These are phyloP conservation scores for Scalopus aquaticus DNA, from an alignment of 2,113 vertebrate species.

Conservation along the genomic window DNA sequence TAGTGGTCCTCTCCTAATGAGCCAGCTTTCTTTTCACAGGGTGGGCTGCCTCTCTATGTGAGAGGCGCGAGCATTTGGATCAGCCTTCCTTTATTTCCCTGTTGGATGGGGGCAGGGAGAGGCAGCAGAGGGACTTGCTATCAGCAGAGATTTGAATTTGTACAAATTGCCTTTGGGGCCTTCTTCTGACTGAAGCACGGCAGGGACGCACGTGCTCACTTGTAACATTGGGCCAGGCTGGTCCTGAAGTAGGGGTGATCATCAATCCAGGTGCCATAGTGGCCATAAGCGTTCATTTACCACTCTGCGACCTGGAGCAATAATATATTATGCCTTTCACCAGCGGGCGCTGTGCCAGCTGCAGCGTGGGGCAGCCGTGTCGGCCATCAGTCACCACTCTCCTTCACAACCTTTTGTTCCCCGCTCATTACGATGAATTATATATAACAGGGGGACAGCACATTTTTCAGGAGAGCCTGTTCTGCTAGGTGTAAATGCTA, in stretches of 20 bases:
- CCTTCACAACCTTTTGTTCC: slow-evolving; percentile 82
- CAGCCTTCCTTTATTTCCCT: neutral
- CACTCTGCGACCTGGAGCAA: slow-evolving; percentile 80
- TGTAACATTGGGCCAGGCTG: slow-evolving; percentile 72
- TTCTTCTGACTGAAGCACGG: slow-evolving; percentile 59
- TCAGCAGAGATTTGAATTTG: neutral
- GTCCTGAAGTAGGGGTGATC: slow-evolving; percentile 71
- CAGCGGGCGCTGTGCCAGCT: slow-evolving; percentile 79
- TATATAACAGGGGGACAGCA: slow-evolving; percentile 77
- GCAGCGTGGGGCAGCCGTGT: slow-evolving; percentile 69
- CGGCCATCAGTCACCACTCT: slow-evolving; percentile 83
- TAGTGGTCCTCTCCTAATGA: neutral
- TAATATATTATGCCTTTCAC: slow-evolving; percentile 74
- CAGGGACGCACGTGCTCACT: slow-evolving; percentile 73
- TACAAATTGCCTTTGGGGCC: slow-evolving; percentile 60
- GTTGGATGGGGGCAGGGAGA: neutral
- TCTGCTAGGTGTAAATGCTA: slow-evolving; percentile 43
- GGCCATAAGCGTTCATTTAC: slow-evolving; percentile 86
- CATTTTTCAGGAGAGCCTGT: slow-evolving; percentile 78
- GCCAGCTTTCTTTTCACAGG: neutral
- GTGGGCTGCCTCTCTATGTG: neutral
- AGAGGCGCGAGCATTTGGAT: neutral
- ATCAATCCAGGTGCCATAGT: slow-evolving; percentile 84
- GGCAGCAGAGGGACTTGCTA: neutral
- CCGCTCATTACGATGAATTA: slow-evolving; percentile 81